Evolutionary conservation across 2,888 invertebrate species (phyloP).

Genomic region (Poecilobothrus nobilitatus): DNA sequence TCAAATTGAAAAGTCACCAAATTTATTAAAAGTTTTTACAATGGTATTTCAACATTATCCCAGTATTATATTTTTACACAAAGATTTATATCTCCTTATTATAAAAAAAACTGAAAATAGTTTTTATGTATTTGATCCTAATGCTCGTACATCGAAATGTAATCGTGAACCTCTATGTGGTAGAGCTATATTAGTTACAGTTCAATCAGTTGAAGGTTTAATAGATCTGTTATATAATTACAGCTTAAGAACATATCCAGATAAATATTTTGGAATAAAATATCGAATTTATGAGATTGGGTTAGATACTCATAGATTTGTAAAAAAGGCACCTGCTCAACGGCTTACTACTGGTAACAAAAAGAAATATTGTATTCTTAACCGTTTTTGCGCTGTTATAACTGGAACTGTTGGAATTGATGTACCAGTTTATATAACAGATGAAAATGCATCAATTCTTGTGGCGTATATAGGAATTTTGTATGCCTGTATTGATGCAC

Average conservation of each 20-base stretch:
- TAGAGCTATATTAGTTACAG: slow-evolving; percentile 46
- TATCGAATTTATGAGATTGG: slow-evolving; percentile 33
- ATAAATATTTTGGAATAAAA: slow-evolving; percentile 27
- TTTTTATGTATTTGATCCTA: slow-evolving; percentile 58
- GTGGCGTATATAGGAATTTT: slow-evolving; percentile 53
- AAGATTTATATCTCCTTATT: slow-evolving; percentile 33
- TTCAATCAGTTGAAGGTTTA: slow-evolving; percentile 33
- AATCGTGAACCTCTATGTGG: slow-evolving; percentile 41
- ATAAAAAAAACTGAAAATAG: slow-evolving; percentile 47
- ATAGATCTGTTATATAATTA: slow-evolving; percentile 35
- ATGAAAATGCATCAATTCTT: slow-evolving; percentile 51
- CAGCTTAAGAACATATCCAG: slow-evolving; percentile 26
- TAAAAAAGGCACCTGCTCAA: slow-evolving; percentile 25
- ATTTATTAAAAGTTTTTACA: slow-evolving; percentile 33
- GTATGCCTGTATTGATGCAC: slow-evolving; percentile 57
- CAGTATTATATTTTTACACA: slow-evolving; percentile 31
- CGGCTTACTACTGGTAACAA: slow-evolving; percentile 21
- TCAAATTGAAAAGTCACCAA: slow-evolving; percentile 31
- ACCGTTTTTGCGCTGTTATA: slow-evolving; percentile 35
- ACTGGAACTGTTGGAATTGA: slow-evolving; percentile 35
- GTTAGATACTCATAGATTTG: slow-evolving; percentile 30
- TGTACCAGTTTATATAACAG: slow-evolving; percentile 29
- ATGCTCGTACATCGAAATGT: slow-evolving; percentile 33
- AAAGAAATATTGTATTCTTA: slow-evolving; percentile 34
- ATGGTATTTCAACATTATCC: slow-evolving; percentile 33